phyloP scores from a whole-genome alignment of 2,113 vertebrate species.

The Octodon degus region DNA sequence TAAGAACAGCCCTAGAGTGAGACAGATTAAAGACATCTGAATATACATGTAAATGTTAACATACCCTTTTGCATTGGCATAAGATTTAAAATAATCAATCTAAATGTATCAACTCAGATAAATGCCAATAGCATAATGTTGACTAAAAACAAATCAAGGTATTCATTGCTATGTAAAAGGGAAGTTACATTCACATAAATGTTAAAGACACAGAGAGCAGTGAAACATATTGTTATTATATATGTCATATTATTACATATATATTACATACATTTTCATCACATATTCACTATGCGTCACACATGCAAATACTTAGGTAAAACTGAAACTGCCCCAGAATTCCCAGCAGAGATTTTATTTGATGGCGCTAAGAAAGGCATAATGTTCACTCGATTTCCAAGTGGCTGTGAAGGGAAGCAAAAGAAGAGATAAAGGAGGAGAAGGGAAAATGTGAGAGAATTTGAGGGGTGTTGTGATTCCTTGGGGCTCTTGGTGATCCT shows the following conservation, averaged over 20 bases:
- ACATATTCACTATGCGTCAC: neutral
- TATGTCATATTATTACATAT: neutral
- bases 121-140: conserved; percentile 29
- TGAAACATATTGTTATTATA: neutral
- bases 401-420: neutral
- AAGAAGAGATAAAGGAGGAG: neutral
- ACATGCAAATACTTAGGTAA: neutral
- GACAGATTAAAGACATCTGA: neutral
- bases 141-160: neutral
- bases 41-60: conserved; percentile 1
- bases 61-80: neutral
- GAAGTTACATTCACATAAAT: neutral
- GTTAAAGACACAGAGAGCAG: neutral
- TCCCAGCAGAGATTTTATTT: neutral
- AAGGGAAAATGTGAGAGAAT: neutral
- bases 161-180: neutral
- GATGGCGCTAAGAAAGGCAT: neutral
- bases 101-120: neutral
- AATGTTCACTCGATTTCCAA: neutral
- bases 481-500: no score
- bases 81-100: conserved; percentile 34
- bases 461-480: no score
- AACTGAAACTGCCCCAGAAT: neutral
- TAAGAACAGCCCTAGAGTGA: neutral
- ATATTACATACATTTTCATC: neutral